A percentile compares a stretch with the other conserved stretches of the same genome.
Conservation (phyloP, 2,797 vertebrate species). For the Crossoptilon crossoptilon region DNA sequence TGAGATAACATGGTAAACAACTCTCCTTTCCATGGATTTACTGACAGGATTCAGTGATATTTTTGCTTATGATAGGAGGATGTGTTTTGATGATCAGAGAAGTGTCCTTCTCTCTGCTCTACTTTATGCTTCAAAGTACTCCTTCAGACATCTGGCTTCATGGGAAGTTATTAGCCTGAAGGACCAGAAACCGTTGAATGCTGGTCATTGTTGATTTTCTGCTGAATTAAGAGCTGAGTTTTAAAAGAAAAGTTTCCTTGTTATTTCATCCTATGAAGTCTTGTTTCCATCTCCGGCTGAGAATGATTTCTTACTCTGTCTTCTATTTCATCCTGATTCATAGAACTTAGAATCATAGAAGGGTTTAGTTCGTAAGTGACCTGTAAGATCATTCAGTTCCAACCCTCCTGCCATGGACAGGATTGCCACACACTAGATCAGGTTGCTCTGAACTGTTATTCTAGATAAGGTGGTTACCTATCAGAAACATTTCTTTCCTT, state of each 20-base stretch:
- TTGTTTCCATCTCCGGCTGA: not conserved
- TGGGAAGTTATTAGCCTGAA: not conserved
- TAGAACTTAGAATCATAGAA: not conserved
- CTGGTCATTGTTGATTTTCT: not conserved
- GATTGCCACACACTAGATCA: not conserved
- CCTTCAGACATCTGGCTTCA: not conserved
- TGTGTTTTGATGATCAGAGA: not conserved
- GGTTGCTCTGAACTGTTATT: not conserved
- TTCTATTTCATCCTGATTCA: not conserved
- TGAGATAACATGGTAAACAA: not conserved
- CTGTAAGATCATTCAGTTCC: not conserved
- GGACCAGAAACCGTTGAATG: not conserved
- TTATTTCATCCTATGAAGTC: not conserved
- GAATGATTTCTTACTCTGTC: not conserved
- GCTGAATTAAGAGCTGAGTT: not conserved
- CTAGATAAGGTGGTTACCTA: not conserved
- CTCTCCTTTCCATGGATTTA: not conserved
- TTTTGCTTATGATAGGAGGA: not conserved
- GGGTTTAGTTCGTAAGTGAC: not conserved
- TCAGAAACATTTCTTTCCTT: not conserved
- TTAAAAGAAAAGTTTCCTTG: not conserved
- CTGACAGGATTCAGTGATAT: not conserved
- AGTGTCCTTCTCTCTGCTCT: not conserved
- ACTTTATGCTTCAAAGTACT: not conserved
- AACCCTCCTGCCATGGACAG: not conserved